Evolutionary conservation across 2,888 invertebrate genomes (phyloP).

Genomic region (Lymantria monacha): DNA sequence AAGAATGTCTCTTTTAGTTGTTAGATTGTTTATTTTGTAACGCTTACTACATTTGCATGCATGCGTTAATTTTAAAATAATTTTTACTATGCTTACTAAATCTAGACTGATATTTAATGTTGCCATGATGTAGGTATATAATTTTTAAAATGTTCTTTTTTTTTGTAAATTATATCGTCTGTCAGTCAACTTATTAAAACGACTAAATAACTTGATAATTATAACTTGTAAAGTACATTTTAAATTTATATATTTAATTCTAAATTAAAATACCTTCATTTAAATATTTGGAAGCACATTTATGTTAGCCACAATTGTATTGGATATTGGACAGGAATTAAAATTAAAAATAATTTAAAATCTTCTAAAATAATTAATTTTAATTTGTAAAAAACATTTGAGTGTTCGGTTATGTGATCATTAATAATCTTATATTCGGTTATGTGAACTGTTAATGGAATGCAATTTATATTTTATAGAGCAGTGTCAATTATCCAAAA

Average conservation of each 20-base stretch:
- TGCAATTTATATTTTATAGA: not conserved
- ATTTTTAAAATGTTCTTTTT: not conserved
- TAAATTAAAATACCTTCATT: slow-evolving; percentile 14
- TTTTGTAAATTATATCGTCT: not conserved
- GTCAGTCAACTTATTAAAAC: slow-evolving; percentile 8
- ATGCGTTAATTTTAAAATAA: not conserved
- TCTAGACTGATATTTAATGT: not conserved
- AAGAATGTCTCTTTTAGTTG: not conserved
- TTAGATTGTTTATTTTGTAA: too few species aligned
- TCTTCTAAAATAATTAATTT: too few species aligned
- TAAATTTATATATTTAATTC: slow-evolving; percentile 7
- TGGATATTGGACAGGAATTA: slow-evolving; percentile 18
- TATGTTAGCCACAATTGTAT: slow-evolving; percentile 14
- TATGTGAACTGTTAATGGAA: too few species aligned
- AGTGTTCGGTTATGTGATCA: too few species aligned
- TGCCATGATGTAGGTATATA: not conserved
- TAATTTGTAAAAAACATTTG: too few species aligned
- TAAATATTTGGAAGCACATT: slow-evolving; percentile 42
- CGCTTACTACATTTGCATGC: not conserved
- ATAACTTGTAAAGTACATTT: slow-evolving; percentile 11
- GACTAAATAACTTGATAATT: slow-evolving; percentile 2
- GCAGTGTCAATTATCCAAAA: slow-evolving; percentile 13
- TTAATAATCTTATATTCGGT: too few species aligned
- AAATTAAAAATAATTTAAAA: too few species aligned
- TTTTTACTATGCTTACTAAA: not conserved